Evolutionary conservation across 2,113 vertebrate species (phyloP), one percentile per base, ranked within the genome.

Genomic region (Urocolius indicus): DNA sequence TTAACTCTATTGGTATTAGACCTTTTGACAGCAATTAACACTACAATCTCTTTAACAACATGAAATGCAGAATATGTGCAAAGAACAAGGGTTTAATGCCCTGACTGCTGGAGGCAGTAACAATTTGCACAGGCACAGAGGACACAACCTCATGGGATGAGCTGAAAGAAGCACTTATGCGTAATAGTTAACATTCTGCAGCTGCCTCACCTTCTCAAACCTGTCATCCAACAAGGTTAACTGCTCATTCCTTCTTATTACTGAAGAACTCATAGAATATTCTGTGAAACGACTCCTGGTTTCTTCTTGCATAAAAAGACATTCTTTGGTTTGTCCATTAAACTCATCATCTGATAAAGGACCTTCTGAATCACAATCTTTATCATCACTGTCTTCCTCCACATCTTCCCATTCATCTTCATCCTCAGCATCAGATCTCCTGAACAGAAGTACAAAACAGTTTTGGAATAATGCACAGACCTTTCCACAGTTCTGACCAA

Each of bases 281-380:
- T 99, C 99, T 0, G 99, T 99, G 97, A 99, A 99, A 51, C 99
- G 99, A 93, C 98, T 99, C 98, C 97, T 99, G 0, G 99, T 99
- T 97, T 99, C 99, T 76, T 99, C 99, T 52, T 99, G 97, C 97
- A 98, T 98, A 78, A 99, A 99, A 58, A 98, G 90, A 49, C 98
- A 98, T 91, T 98, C 98, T 69, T 93, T 94, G 17, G 59, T 32
- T 11, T 7, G 77, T 43, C 87, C 94, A 12, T 49, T 69, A 82
- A 16, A 24, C 29, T 16, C 95, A 4, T 97, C 98, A 13, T 97
- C 98, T 11, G 98, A 99, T 4, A 98, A 72, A 4, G 95, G 96
- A 8, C 97, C 98, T 6, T 98, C 97, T 5, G 99, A 99, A 97
- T 97, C 98, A 80, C 11, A 96, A 14, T 96, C 94, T 20, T 92